These are phyloP conservation scores for Diorhabda elongata DNA, from an alignment of 1,140 invertebrate species.

Conservation along the genomic window DNA sequence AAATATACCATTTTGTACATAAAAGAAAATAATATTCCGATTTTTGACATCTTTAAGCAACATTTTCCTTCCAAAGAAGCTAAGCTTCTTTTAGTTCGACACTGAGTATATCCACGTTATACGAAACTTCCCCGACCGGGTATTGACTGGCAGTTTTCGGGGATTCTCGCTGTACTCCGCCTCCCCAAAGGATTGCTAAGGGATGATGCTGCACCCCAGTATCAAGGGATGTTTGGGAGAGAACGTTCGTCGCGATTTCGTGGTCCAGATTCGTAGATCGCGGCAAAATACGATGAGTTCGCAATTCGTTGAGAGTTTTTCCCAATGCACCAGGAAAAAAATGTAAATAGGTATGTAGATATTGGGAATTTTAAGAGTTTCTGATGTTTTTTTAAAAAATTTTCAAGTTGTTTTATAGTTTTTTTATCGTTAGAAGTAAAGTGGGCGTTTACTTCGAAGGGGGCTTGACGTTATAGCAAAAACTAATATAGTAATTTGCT, in stretches of 20 bases:
- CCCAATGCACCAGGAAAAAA: constrained; percentile 5
- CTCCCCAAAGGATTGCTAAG: constrained; percentile 23
- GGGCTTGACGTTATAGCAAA: constrained; percentile 13
- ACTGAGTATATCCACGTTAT: constrained; percentile 6
- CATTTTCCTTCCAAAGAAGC: background rate
- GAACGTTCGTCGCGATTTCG: background rate
- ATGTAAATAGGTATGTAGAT: constrained; percentile 19
- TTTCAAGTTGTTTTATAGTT: background rate
- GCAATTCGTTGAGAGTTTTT: constrained; percentile 4
- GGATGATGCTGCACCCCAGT: constrained; percentile 39
- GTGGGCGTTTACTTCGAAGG: constrained; percentile 19
- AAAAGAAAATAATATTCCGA: too few relatives aligned
- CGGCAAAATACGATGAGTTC: constrained; percentile 7
- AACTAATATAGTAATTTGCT: background rate
- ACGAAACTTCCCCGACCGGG: constrained; percentile 15
- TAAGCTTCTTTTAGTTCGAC: constrained; percentile 2
- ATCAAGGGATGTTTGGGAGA: constrained; percentile 30
- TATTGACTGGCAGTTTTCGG: constrained; percentile 36
- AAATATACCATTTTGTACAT: too few relatives aligned
- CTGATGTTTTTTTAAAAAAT: background rate
- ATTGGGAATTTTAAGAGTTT: background rate
- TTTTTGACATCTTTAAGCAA: background rate
- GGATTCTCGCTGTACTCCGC: constrained; percentile 23
- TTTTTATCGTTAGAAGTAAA: background rate
- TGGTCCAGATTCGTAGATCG: constrained; percentile 7